Evolutionary conservation across 2,113 vertebrate species (phyloP).

Genomic region (Tauraco erythrolophus): DNA sequence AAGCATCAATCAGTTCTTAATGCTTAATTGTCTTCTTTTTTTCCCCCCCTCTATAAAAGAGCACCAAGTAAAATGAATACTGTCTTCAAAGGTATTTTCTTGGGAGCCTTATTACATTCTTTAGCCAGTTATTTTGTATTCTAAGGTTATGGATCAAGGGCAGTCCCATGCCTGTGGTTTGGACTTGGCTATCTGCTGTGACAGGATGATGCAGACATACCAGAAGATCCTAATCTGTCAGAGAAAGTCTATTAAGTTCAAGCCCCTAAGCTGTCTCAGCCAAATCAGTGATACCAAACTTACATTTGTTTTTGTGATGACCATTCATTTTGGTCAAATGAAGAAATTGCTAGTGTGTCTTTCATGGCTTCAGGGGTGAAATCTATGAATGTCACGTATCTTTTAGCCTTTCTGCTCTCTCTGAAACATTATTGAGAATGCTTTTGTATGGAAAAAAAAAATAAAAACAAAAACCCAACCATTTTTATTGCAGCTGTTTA

Average conservation of each 20-base stretch:
- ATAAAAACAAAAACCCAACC: neutral
- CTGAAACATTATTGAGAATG: slow-evolving; percentile 78
- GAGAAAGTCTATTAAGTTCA: slow-evolving; percentile 82
- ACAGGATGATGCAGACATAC: slow-evolving; percentile 74
- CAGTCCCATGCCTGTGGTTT: slow-evolving; percentile 73
- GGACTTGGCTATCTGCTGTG: slow-evolving; percentile 71
- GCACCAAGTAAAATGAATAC: slow-evolving; percentile 64
- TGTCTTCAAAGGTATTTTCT: slow-evolving; percentile 67
- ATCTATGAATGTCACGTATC: slow-evolving; percentile 85
- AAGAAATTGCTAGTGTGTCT: slow-evolving; percentile 78
- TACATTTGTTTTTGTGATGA: slow-evolving; percentile 83
- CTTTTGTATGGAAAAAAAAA: neutral
- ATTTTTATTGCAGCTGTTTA: slow-evolving; percentile 76
- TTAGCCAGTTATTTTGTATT: slow-evolving; percentile 70
- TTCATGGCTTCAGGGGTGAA: slow-evolving; percentile 81
- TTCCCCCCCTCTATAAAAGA: neutral
- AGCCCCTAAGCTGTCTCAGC: slow-evolving; percentile 80
- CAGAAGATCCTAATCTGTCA: slow-evolving; percentile 78
- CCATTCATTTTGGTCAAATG: slow-evolving; percentile 84
- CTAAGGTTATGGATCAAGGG: slow-evolving; percentile 80
- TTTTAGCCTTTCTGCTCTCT: slow-evolving; percentile 77
- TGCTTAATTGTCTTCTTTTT: slow-evolving; percentile 69
- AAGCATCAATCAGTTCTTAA: slow-evolving; percentile 74
- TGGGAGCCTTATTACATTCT: slow-evolving; percentile 39
- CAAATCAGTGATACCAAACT: slow-evolving; percentile 78